Evolutionary conservation across 2,113 vertebrate species (phyloP), one percentile per base, ranked within the genome.

Genomic region (Entosphenus tridentatus): DNA sequence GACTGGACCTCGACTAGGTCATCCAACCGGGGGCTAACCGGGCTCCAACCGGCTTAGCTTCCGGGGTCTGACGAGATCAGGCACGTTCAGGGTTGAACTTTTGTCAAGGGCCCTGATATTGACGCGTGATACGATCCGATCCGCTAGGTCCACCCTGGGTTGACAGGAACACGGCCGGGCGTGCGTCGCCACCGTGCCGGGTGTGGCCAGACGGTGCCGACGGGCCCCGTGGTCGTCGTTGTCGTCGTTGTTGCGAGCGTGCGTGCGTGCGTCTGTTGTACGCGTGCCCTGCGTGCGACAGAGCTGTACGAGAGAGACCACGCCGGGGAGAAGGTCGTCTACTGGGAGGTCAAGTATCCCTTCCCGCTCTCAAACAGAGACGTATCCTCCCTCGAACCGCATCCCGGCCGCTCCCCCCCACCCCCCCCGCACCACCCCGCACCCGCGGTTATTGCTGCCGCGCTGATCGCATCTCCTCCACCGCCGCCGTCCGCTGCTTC

Each of bases 301-400:
- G 83, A 80, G 56, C 73, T 84, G 12, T 73, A 77, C 69, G 83
- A 91, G 74, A 72, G 80, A 59, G 83, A 81, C 55, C 79, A 76
- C 1, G 70, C 74, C 17, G 84, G 83, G 70, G 74, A 84, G 74
- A 77, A 69, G 1, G 78, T 83, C 2, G 82, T 92, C 71, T 91
- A 90, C 82, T 93, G 88, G 89, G 82, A 93, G 75, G 85, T 95
- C 71, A 89, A 88, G 67, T 95, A 89, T 79, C 88, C 89, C 0
- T 85, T 92, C 21, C 85, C 84, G 55, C 72, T 96, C 74, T 85
- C 83, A 14, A 88, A 92, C 80, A 82, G 92, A 79, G 90, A 96
- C 21, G 92, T 96, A 96, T 96, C 90, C 87, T 93, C 87, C 21
- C 21, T 21, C 2, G 21, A 21, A 21, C 21, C 21, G 21, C 21